Evolutionary conservation across 2,797 vertebrate genomes (phyloP).

Genomic region (Tenualosa ilisha): DNA sequence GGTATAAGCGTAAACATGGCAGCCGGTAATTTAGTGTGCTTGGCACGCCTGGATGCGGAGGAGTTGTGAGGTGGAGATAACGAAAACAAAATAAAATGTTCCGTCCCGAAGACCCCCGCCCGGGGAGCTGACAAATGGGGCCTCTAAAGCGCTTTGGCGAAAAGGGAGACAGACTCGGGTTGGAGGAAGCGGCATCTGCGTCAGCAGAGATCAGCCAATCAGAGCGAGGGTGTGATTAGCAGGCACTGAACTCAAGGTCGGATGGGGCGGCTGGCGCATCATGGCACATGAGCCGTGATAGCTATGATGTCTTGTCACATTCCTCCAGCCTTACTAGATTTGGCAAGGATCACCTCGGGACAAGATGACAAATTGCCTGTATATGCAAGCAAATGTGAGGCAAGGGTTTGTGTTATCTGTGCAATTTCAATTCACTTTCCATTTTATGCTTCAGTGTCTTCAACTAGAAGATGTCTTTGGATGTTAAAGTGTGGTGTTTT

Average conservation of each 20-base stretch:
- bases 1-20: not conserved
- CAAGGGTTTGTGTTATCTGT: not conserved
- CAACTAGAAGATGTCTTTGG: not conserved
- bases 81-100: constrained; percentile 13
- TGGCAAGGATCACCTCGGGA: not conserved
- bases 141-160: not conserved
- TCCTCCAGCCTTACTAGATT: not conserved
- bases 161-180: not conserved
- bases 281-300: not conserved
- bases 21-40: constrained; percentile 1
- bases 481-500: not conserved
- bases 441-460: constrained; percentile 1
- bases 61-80: constrained; percentile 9
- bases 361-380: constrained; percentile 12
- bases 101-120: not conserved
- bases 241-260: not conserved
- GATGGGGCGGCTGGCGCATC: not conserved
- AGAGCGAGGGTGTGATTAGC: not conserved
- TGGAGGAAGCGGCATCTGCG: not conserved
- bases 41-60: not conserved
- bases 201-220: constrained; percentile 6
- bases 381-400: not conserved
- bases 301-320: not conserved
- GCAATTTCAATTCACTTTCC: not conserved
- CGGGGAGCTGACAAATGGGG: not conserved